Percentiles rank a stretch among this genome's conserved stretches.
Evolutionary conservation across 2,888 invertebrate genomes (phyloP).

Genomic region (Ferdinandea cuprea): DNA sequence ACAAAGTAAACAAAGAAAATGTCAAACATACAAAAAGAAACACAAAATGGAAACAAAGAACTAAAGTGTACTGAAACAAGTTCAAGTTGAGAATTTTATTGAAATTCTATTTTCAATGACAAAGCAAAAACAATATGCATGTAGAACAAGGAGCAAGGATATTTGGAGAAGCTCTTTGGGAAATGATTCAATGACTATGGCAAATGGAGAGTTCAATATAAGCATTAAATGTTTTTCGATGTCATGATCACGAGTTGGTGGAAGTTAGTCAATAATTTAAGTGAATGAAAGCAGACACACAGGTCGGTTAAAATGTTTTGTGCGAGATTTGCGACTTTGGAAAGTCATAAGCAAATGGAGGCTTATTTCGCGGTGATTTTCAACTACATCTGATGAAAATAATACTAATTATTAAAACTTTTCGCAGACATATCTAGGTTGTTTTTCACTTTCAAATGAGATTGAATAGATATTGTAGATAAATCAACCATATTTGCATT

Average conservation of each 20-base stretch:
- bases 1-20: not conserved
- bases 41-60: not conserved
- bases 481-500: too few species aligned
- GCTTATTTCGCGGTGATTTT: not conserved
- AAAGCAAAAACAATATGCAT: not conserved
- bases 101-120: not conserved
- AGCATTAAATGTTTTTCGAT: not conserved
- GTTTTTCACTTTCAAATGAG: too few species aligned
- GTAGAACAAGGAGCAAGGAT: not conserved
- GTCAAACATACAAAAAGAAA: not conserved
- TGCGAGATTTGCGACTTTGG: not conserved
- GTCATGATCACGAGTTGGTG: not conserved
- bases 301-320: not conserved
- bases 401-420: too few species aligned
- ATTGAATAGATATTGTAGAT: not conserved
- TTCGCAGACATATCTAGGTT: too few species aligned
- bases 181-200: slow-evolving; percentile 9
- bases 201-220: not conserved
- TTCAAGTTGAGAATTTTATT: slow-evolving; percentile 7
- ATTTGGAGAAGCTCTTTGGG: slow-evolving; percentile 2
- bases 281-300: not conserved
- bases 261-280: not conserved
- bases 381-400: too few species aligned
- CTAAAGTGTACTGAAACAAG: not conserved
- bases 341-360: not conserved